Percentiles rank a stretch among this genome's conserved stretches.
phyloP scores from a whole-genome alignment of 35 echinoderm and acorn worm species.

The Anneissia japonica region DNA sequence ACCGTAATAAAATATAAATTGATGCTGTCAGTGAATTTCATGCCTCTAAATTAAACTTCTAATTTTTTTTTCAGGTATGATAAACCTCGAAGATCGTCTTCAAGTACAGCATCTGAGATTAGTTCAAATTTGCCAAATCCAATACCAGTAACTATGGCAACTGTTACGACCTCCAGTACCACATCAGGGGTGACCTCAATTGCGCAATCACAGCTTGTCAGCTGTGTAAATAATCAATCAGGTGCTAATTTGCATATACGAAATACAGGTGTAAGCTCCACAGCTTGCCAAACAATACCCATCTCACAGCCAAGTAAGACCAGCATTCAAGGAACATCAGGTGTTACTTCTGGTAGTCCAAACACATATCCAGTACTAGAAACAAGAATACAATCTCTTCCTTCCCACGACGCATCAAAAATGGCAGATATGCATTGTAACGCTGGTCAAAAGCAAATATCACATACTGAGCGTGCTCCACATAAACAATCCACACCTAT shows the following conservation, averaged over 20 bases:
- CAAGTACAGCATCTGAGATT: conserved; percentile 8
- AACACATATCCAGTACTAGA: not conserved
- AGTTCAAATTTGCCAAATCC: not conserved
- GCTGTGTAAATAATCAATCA: not conserved
- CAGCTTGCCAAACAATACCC: not conserved
- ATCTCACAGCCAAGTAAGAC: not conserved
- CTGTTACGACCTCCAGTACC: not conserved
- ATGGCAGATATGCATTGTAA: too few species aligned
- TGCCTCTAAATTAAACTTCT: too few species aligned
- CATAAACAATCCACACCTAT: not conserved
- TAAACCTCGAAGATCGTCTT: not conserved
- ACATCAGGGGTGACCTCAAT: not conserved
- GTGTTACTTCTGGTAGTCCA: not conserved
- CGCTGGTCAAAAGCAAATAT: not conserved
- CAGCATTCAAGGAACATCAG: not conserved
- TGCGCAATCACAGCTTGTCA: not conserved
- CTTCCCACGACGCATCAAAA: not conserved
- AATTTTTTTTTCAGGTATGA: conserved; percentile 41
- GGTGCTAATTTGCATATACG: not conserved
- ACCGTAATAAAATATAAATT: too few species aligned
- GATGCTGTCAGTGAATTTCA: too few species aligned
- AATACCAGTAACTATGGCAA: conserved; percentile 13
- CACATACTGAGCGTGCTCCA: not conserved
- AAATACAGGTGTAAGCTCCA: not conserved
- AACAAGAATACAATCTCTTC: not conserved